Base-by-base conservation (phyloP, 2,888 invertebrate species). In the Eupelmus urozonus region DNA sequence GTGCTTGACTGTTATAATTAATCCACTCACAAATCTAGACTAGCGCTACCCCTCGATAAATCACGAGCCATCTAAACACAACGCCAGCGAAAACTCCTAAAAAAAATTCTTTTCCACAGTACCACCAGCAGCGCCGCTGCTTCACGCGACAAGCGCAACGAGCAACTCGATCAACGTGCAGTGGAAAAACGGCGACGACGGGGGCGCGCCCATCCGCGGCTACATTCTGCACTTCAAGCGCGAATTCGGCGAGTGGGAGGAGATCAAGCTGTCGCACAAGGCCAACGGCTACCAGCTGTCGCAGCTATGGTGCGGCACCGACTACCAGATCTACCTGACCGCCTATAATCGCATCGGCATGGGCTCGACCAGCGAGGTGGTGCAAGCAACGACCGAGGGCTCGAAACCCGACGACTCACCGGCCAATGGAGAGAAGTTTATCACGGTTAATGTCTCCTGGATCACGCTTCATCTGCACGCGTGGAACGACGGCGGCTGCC, bases 271-370 rank as follows among this genome's bases (percentile, higher is more conserved):
- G 71, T 95, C 96, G 82, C 94, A 96, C 7, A 94, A 95, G 80
- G 94, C 94, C 5, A 94, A 94, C 79, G 94, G 95, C 76, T 95
- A 96, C 87, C 92, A 96, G 80, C 89, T 97, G 49, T 94, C 95
- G 57, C 95, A 96, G 89, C 90, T 97, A 55, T 96, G 96, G 94
- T 97, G 97, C 86, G 97, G 97, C 4, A 96, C 96, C 0, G 93
- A 95, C 40, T 97, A 97, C 89, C 95, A 96, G 86, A 92, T 97
- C 77, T 97, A 96, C 89, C 95, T 97, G 80, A 96, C 96, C 0
- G 96, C 96, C n/a, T 96, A 95, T 88, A 96, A 97, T 90, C 93
- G 96, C 85, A 97, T 97, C 81, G 97, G 96, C 11, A 96, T 96
- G 55, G 97, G 97, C 0, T 91, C 96, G 75, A 96, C 96, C 0